Base-by-base conservation (phyloP, 2,888 invertebrate species). In the Aethes cnicana region DNA sequence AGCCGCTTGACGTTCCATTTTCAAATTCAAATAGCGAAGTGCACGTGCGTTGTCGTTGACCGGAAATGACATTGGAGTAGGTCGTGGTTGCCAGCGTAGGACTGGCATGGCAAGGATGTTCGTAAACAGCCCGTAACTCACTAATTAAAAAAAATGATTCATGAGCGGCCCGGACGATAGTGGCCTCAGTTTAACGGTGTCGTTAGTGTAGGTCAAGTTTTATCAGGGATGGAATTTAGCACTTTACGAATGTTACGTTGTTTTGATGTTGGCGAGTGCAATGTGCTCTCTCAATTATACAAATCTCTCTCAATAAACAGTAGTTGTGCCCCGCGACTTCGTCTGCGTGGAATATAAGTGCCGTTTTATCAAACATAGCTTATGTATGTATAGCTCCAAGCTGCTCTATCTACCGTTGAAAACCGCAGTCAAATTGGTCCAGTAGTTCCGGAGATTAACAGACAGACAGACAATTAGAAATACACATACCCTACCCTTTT, bases 51-150 rank as follows among this genome's bases (percentile, higher is more conserved):
- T 56, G 55, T 55, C 53, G 44, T 37, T 23, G 12, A 17, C 35
- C 56, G 59, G 49, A 55, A 52, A 50, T 41, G 55, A 43, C 56
- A 56, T 54, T 56, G 55, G 35, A 44, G 33, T 49, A 57, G 55
- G 53, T 57, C 53, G 37, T 21, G 36, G n/a, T 21, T 37, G 28
- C 9, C 47, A 16, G 8, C 35, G 18, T 46, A 26, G 25, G 12
- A n/a, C n/a, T 28, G 18, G 14, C 11, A 18, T 23, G 39, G 25
- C 50, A 6, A 32, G 16, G 39, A 37, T 26, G 11, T 9, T 1
- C 8, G 44, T 26, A 52, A 36, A 52, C 44, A 46, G 44, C 52
- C 44, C 25, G 14, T 43, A 35, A 52, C 33, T n/a, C n/a, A n/a
- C n/a, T n/a, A n/a, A n/a, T 39, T 23, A 46, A n/a, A 37, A 46